Evolutionary conservation across 2,113 vertebrate species (phyloP), one percentile per base, ranked within the genome.

Genomic region (Pagrus major): DNA sequence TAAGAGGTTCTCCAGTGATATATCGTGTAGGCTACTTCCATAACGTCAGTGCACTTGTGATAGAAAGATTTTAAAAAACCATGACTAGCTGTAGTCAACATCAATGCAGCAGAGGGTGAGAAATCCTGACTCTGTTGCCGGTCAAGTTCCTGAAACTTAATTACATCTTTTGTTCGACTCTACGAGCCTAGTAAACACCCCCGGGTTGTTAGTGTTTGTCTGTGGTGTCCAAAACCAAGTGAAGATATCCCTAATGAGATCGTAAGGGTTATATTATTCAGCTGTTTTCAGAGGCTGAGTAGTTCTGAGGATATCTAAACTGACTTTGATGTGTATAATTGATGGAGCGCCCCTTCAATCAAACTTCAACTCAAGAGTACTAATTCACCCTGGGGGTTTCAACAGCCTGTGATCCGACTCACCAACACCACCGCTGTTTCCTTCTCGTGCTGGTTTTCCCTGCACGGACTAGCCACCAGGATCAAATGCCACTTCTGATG

Each of bases 401-500:
- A 52, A 2, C 37, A 9, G 37, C 31, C 39, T 63, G 23, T 15
- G 37, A 46, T 78, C 21, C 0, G 3, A 14, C 41, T 58, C 6
- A 35, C 29, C 8, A 18, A 9, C 21, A n/a, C 12, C 69, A 33
- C 69, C 8, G 31, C 35, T 7, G 9, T 35, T 59, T n/a, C 58
- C 29, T 31, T 9, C 29, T 12, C 14, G 14, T 42, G 44, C 9
- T 20, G 11, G 6, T 54, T 70, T 67, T 71, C 21, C 23, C 66
- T 51, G 33, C 52, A 15, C 29, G 52, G n/a, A 54, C 21, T 5
- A 18, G 15, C 31, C 54, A 10, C 5, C 20, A n/a, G 21, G 37
- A 55, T 82, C 51, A 47, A 55, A 56, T 42, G 3, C 59, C 25
- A 39, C 63, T 56, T 35, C 21, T 35, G 23, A 27, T 68, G 33